Percentiles rank a stretch among this genome's conserved stretches.
phyloP scores from a whole-genome alignment of 2,797 vertebrate species.

The Natrix natrix region DNA sequence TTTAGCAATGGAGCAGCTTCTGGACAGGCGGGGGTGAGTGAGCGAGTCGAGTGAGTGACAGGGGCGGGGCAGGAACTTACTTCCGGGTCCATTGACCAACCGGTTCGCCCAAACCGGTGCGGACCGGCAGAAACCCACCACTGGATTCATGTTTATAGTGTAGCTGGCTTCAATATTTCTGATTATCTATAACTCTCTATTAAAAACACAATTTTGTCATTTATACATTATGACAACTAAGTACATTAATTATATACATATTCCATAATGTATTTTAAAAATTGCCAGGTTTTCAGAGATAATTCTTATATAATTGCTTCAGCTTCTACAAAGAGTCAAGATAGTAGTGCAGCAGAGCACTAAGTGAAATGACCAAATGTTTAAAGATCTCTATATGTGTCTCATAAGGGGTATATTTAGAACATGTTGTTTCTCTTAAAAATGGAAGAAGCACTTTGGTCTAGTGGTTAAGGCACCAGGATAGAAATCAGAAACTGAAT shows the following conservation, averaged over 20 bases:
- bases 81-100: no score
- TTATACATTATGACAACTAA: neutral
- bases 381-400: neutral
- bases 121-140: no score
- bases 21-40: no score
- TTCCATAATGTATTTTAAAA: slow-evolving; percentile 62
- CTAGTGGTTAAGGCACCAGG: neutral
- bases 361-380: neutral
- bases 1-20: no score
- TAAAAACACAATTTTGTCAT: slow-evolving; percentile 32
- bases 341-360: neutral
- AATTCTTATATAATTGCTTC: slow-evolving; percentile 79
- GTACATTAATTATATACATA: slow-evolving; percentile 13
- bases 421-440: neutral
- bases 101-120: no score
- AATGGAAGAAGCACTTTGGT: neutral
- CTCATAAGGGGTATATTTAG: neutral
- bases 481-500: neutral
- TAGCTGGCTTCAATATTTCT: slow-evolving; percentile 70
- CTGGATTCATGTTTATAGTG: slow-evolving; percentile 70
- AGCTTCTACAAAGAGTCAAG: slow-evolving; percentile 62
- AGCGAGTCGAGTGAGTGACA: no score
- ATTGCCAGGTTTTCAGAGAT: slow-evolving; percentile 81
- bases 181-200: slow-evolving; percentile 69
- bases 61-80: no score